Evolutionary conservation across 2,113 vertebrate species (phyloP), one percentile per base, ranked within the genome.

Genomic region (Gambusia affinis): DNA sequence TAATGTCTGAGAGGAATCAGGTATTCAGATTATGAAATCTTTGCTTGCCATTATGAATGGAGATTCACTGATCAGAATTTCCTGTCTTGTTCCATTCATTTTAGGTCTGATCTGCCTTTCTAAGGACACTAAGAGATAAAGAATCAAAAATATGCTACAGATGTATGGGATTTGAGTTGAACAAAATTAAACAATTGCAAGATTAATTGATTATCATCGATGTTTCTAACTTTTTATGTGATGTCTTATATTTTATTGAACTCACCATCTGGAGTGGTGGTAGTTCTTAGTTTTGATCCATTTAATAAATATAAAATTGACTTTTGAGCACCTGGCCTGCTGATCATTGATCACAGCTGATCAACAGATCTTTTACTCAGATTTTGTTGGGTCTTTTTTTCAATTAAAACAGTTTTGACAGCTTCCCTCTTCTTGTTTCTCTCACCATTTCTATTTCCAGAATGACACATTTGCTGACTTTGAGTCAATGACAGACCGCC

Each of bases 391-490:
- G 1, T 64, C 17, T 30, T 64, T 3, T 8, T 28, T 15, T 37
- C 17, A 37, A 19, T 15, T 17, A 31, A 68, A 4, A 63, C 27
- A 63, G 8, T 47, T 47, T 17, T 47, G 44, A 47, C 44, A 35
- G 17, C 17, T 14, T 64, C 8, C 8, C 54, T 57, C 19, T 19
- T 15, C 10, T 67, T 73, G 29, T 67, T 83, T 10, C 27, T 74
- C 15, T 61, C 7, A 17, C 10, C 79, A 7, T 74, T 64, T 77
- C 67, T 89, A 85, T 92, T 22, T 84, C 77, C 94, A 99, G 98
- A 99, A 97, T 94, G 98, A 99, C 91, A 99, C 98, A 57, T 99
- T 99, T 95, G 98, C 98, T 88, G 98, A 99, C 94, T 99, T 99
- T 95, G 98, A 99, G 90, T 97, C 96, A 73, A 99, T 99, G 98